Percentiles rank a stretch among this genome's conserved stretches.
Evolutionary conservation across 2,888 invertebrate genomes (phyloP).

Genomic region (Cyaniris semiargus): DNA sequence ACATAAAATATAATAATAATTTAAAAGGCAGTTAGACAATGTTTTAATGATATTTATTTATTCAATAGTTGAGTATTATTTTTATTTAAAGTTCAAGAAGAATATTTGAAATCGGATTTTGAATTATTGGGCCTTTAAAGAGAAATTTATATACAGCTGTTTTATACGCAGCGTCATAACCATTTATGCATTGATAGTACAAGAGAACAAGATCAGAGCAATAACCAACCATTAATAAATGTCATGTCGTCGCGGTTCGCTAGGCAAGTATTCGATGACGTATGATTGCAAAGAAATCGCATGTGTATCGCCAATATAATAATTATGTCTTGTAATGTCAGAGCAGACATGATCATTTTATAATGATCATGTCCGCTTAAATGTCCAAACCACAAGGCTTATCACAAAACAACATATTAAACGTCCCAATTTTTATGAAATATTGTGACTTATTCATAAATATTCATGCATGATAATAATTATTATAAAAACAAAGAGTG

Average conservation of each 20-base stretch:
- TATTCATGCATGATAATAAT: no score
- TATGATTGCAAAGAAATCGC: slow-evolving; percentile 19
- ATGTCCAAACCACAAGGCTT: no score
- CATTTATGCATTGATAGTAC: background rate
- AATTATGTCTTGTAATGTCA: background rate
- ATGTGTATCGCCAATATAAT: slow-evolving; percentile 18
- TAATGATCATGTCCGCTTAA: background rate
- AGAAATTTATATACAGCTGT: background rate
- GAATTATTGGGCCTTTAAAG: background rate
- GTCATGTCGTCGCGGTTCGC: slow-evolving; percentile 4
- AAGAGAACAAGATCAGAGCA: slow-evolving; percentile 8
- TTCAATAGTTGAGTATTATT: background rate
- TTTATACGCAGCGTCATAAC: background rate
- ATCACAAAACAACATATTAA: no score
- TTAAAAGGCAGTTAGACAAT: background rate
- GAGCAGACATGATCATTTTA: background rate
- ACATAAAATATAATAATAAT: background rate
- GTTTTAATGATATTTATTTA: background rate
- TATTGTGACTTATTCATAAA: background rate
- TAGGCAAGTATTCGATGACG: slow-evolving; percentile 17
- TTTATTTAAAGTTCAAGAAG: background rate
- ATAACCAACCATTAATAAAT: background rate
- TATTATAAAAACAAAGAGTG: no score
- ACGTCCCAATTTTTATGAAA: background rate
- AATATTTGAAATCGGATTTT: background rate